Conservation (phyloP, 2,888 invertebrate species). For the Hipparchia sbordonii region DNA sequence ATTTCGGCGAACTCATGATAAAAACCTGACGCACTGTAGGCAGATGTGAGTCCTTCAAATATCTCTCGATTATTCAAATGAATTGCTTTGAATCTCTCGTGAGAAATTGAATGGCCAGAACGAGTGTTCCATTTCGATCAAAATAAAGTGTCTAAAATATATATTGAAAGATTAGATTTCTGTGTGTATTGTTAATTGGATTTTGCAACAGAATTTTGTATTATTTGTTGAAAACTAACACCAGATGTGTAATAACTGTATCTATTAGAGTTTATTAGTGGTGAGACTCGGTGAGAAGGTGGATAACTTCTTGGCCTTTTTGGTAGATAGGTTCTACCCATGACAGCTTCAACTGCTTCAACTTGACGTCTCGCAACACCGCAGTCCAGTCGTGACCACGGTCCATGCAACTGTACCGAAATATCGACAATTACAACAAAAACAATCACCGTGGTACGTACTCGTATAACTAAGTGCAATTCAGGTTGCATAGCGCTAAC, state of each 20-base stretch:
- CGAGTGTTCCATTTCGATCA: conserved; percentile 19
- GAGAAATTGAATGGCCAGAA: conserved; percentile 23
- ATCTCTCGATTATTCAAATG: conserved; percentile 29
- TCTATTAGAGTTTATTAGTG: too few relatives aligned
- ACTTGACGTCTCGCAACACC: too few relatives aligned
- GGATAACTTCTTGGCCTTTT: too few relatives aligned
- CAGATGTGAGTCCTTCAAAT: conserved; percentile 28
- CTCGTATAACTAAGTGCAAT: too few relatives aligned
- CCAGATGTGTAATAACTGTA: neutral
- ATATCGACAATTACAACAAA: too few relatives aligned
- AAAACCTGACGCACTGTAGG: conserved; percentile 19
- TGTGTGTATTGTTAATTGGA: conserved; percentile 21
- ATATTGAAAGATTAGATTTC: conserved; percentile 2
- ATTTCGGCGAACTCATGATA: neutral
- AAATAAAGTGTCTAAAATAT: conserved; percentile 24
- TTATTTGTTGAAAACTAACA: neutral
- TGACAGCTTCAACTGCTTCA: too few relatives aligned
- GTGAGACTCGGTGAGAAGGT: too few relatives aligned
- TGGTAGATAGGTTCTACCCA: too few relatives aligned
- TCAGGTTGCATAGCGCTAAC: too few relatives aligned
- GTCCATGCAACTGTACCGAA: too few relatives aligned
- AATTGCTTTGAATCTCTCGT: conserved; percentile 23
- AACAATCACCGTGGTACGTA: too few relatives aligned
- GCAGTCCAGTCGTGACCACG: too few relatives aligned
- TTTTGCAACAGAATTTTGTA: neutral